Conservation (phyloP, 2,888 invertebrate species). For the Augochlorella aurata region DNA sequence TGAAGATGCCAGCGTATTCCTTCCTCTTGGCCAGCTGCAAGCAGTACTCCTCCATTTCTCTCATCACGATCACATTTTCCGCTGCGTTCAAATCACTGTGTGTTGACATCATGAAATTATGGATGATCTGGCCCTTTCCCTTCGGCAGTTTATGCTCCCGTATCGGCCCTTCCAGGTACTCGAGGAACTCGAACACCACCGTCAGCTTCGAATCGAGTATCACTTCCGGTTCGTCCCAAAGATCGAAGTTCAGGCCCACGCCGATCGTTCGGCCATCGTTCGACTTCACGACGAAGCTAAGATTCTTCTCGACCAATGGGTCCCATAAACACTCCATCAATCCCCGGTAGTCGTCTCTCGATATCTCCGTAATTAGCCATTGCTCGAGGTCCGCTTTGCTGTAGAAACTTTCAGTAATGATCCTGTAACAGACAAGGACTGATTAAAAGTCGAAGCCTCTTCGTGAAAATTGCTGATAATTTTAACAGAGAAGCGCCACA, state of each 20-base stretch:
- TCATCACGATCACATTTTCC: constrained; percentile 91
- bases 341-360: constrained; percentile 87
- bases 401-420: constrained; percentile 92
- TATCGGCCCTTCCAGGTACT: constrained; percentile 89
- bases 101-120: constrained; percentile 95
- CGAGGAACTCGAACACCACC: constrained; percentile 91
- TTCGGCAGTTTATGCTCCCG: constrained; percentile 85
- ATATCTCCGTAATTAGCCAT: constrained; percentile 88
- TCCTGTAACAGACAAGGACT: constrained; percentile 82
- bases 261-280: constrained; percentile 85
- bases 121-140: constrained; percentile 88
- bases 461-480: too few species aligned
- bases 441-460: too few species aligned
- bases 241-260: constrained; percentile 91
- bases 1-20: constrained; percentile 89
- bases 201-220: constrained; percentile 87
- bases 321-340: constrained; percentile 88
- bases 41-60: constrained; percentile 90
- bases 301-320: constrained; percentile 86
- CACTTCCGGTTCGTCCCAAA: constrained; percentile 90
- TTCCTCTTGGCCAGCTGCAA: constrained; percentile 86
- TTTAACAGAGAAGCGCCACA: too few species aligned
- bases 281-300: constrained; percentile 88
- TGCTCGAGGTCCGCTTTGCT: constrained; percentile 93
- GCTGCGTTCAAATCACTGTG: constrained; percentile 85